Evolutionary conservation across 1,140 invertebrate genomes (phyloP), one percentile per base, ranked within the genome.

Genomic region (Neuroterus valhalla): DNA sequence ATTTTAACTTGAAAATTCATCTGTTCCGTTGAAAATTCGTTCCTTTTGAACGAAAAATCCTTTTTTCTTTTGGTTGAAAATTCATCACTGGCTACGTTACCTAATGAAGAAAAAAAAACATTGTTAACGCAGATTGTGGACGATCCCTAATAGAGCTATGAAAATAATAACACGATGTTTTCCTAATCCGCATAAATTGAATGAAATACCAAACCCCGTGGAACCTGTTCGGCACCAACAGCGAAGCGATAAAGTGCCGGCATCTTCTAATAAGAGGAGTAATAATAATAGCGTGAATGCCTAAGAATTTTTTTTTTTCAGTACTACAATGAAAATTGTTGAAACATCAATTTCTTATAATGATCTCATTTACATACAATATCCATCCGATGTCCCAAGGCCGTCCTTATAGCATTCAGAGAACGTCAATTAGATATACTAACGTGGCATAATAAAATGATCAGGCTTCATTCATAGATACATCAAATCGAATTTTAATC

Each of bases 241-340:
- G 21, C 26, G 15, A 55, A 55, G 26, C 52, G 23, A 55, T 55
- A 55, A 55, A 55, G 26, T 14, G 19, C 52, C 23, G 21, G 21
- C 19, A 55, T 26, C 52, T 55, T 15, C 26, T 21, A 55, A 55
- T 55, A 55, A 55, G 52, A 55, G 12, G 52, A 55, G 52, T 23
- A 55, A 55, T 55, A 55, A 55, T 55, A 55, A 55, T 55, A 52
- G 17, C 17, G 17, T 52, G 10, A 55, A 55, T 55, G 2, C 19
- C 15, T 4, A 26, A 26, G 21, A 31, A 11, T 23, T 23, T 23
- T 55, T 21, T 19, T 12, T 55, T 55, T 55, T 23, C 21, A 52
- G 21, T 52, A 52, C 19, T 19, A 55, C 52, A 55, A 55, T 55
- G 21, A 55, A 55, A 55, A 55, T 55, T 15, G 19, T 55, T 14